A percentile compares a stretch with the other conserved stretches of the same genome.
Evolutionary conservation across 2,797 vertebrate genomes (phyloP).

Genomic region (Menidia menidia): DNA sequence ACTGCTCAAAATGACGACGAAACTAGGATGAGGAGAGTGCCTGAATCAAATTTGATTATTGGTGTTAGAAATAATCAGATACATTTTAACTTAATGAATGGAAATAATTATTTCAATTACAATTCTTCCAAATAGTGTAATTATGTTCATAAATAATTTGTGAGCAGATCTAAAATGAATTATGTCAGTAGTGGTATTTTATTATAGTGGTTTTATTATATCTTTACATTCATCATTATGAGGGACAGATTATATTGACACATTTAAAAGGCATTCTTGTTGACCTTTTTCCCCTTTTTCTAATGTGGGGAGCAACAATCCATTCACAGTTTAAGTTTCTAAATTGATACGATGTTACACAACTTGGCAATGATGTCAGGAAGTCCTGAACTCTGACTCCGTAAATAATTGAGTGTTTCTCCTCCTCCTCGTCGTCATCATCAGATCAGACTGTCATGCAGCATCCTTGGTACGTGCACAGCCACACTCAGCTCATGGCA

Average conservation of each 20-base stretch:
- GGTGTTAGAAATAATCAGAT: too few relatives aligned
- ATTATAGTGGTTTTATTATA: not conserved
- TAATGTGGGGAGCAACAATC: not conserved
- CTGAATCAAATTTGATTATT: too few relatives aligned
- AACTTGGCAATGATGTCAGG: conserved; percentile 13
- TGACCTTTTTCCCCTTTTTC: not conserved
- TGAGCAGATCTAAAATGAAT: too few relatives aligned
- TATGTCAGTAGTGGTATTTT: not conserved
- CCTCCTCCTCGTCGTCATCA: conserved; percentile 47
- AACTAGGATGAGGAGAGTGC: too few relatives aligned
- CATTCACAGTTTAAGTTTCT: not conserved
- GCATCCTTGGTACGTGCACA: conserved; percentile 90
- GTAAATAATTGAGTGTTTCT: conserved; percentile 56
- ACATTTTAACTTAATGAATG: too few relatives aligned
- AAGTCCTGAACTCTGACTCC: conserved; percentile 15
- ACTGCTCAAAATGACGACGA: not conserved
- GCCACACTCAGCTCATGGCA: conserved; percentile 90
- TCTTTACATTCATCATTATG: not conserved
- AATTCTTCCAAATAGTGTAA: too few relatives aligned
- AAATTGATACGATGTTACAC: not conserved
- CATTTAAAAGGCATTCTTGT: not conserved
- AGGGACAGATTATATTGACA: not conserved
- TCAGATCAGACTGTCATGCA: conserved; percentile 73
- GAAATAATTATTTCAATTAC: too few relatives aligned
- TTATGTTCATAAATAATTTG: too few relatives aligned